Base-by-base conservation (phyloP, 2,888 invertebrate genomes). In the Phlogophora meticulosa region DNA sequence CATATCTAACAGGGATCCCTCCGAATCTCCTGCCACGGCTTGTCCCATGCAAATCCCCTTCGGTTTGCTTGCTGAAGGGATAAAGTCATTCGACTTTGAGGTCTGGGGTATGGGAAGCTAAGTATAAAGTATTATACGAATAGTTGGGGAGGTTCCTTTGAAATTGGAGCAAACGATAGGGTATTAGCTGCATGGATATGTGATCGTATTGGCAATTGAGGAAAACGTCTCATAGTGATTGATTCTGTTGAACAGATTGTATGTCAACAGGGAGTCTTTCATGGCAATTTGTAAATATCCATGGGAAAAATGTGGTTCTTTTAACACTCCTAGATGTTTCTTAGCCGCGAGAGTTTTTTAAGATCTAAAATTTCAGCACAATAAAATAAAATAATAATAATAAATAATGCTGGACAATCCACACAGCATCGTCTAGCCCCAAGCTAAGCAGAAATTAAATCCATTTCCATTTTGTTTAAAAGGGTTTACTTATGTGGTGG, bases 31-130 rank as follows among this genome's bases (percentile, higher is more conserved):
- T 10, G 24, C 40, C 52, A 51, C 66, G 51, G 38, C 49, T 61
- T 51, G 52, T 49, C 68, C 64, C 68, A 71, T 73, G 64, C 61
- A 82, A 80, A 80, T 82, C 73, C 55, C 62, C n/a, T 76, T 61
- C 58, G 40, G 34, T 56, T 69, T 80, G 83, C 73, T 80, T 76
- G 53, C 60, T 63, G 36, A 72, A 58, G 60, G 56, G 68, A 80
- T 82, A 73, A 80, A 80, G 68, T 51, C 68, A 66, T 80, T 80
- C 57, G 48, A 55, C 34, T 56, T 64, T 64, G 65, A 51, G 52
- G 52, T 42, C 46, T 76, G 20, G 42, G 49, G 36, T 46, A 71
- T 49, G 24, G n/a, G 32, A 76, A 60, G 76, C 63, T 56, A 75
- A 63, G 76, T 68, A 65, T 64, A 56, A 70, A 56, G 76, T 64